Conservation (phyloP, 2,888 invertebrate species). For the Synergus japonicus region DNA sequence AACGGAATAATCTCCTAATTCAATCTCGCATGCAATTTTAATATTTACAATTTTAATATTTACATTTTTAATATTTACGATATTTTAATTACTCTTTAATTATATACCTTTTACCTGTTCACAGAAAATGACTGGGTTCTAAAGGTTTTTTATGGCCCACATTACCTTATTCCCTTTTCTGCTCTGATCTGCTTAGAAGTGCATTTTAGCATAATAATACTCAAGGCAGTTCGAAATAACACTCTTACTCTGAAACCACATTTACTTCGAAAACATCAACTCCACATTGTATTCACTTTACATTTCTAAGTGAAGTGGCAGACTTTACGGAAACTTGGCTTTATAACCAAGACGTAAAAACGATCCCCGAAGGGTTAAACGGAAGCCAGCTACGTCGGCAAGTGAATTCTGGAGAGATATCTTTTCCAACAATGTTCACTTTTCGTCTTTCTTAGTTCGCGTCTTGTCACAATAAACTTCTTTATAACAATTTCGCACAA, state of each 20-base stretch:
- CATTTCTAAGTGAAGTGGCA: constrained; percentile 23
- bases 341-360: constrained; percentile 38
- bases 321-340: constrained; percentile 33
- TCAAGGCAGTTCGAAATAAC: constrained; percentile 26
- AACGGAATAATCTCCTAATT: neutral
- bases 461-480: constrained; percentile 7
- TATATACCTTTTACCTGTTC: neutral
- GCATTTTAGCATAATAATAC: constrained; percentile 39
- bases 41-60: neutral
- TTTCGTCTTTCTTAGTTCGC: neutral
- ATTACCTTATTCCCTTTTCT: neutral
- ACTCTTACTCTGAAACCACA: constrained; percentile 31
- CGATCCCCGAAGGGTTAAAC: constrained; percentile 36
- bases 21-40: neutral
- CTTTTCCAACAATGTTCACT: constrained; percentile 24
- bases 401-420: constrained; percentile 31
- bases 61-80: too few species aligned
- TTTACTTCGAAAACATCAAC: constrained; percentile 38
- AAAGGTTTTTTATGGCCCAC: constrained; percentile 11
- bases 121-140: neutral
- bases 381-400: constrained; percentile 24
- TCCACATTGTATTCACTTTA: constrained; percentile 35
- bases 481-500: constrained; percentile 20
- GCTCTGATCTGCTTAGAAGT: constrained; percentile 1
- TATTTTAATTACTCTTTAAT: neutral